Conservation (phyloP, 2,113 vertebrate genomes). For the Lethenteron reissneri region DNA sequence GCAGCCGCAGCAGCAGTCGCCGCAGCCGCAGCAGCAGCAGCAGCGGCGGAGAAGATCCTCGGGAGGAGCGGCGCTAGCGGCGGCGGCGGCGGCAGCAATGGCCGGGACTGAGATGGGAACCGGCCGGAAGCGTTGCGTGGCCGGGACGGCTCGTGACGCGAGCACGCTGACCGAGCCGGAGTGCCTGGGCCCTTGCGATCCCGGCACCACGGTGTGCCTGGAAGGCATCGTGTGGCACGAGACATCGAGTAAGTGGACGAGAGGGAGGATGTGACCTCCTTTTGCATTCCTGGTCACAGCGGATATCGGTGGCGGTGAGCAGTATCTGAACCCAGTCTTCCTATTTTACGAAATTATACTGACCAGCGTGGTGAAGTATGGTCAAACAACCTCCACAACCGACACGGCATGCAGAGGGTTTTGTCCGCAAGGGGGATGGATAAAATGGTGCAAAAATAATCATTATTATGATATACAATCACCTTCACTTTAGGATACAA, state of each 20-base stretch:
- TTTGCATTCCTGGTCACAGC: no score
- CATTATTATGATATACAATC: no score
- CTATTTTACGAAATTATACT: no score
- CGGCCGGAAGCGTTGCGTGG: not conserved
- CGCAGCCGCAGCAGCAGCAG: not conserved
- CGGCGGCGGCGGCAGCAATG: not conserved
- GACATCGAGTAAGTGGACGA: not conserved
- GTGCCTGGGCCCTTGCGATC: conserved; percentile 5
- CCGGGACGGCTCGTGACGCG: not conserved
- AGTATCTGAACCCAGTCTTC: no score
- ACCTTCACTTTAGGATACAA: no score
- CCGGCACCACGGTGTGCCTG: conserved; percentile 1
- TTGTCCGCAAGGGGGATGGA: no score
- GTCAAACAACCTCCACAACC: no score
- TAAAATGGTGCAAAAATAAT: no score
- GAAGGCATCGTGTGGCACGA: conserved; percentile 4
- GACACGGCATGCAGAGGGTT: no score
- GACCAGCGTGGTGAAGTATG: no score
- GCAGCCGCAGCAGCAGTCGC: not conserved
- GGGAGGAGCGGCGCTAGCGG: not conserved
- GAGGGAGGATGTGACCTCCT: conserved; percentile 3
- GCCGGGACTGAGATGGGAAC: not conserved
- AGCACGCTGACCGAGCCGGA: not conserved
- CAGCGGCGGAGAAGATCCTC: not conserved
- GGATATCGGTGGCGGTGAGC: no score